Percentiles rank a stretch among this genome's conserved stretches.
Evolutionary conservation across 2,888 invertebrate species (phyloP).

Genomic region (Nowickia ferox): DNA sequence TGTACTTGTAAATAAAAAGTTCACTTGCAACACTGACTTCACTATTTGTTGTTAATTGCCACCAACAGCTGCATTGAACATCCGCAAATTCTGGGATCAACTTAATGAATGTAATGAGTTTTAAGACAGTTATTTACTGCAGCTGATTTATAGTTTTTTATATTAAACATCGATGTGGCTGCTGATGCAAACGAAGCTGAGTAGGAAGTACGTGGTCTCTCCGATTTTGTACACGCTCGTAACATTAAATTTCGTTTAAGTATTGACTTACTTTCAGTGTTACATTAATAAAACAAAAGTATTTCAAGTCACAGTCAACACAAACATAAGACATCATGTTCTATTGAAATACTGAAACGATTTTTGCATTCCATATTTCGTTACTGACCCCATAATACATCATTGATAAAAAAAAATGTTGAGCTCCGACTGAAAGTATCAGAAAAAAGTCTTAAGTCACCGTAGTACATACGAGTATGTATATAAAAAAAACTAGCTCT

Average conservation of each 20-base stretch:
- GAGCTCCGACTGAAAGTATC: too few species aligned
- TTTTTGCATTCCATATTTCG: too few species aligned
- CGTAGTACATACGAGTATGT: too few species aligned
- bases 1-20: conserved; percentile 21
- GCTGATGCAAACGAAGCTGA: neutral
- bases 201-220: neutral
- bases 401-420: too few species aligned
- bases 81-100: conserved; percentile 31
- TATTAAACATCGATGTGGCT: neutral
- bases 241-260: conserved; percentile 6
- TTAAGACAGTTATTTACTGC: conserved; percentile 52
- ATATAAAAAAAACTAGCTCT: too few species aligned
- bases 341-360: too few species aligned
- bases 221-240: neutral
- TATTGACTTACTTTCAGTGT: neutral
- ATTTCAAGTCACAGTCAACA: neutral
- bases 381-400: too few species aligned
- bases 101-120: conserved; percentile 58
- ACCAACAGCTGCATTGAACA: conserved; percentile 42
- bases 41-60: conserved; percentile 48
- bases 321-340: too few species aligned
- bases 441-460: too few species aligned
- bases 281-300: neutral
- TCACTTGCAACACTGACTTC: conserved; percentile 28
- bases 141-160: conserved; percentile 46